Evolutionary conservation across 1,140 invertebrate genomes (phyloP), one percentile per base, ranked within the genome.

Genomic region (Procambarus virginalis): DNA sequence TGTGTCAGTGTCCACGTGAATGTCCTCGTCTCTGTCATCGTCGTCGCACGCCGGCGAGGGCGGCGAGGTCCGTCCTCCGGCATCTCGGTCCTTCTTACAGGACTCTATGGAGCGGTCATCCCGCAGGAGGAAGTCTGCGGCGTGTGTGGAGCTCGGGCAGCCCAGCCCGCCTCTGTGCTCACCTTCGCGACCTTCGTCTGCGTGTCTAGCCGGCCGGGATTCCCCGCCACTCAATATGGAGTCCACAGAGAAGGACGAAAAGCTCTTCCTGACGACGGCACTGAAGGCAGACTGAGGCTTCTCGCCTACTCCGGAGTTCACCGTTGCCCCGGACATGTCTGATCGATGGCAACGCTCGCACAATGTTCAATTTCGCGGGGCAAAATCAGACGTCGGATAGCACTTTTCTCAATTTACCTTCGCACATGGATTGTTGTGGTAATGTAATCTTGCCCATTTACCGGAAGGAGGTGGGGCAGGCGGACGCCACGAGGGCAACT

Each of bases 201-300:
- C 10, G 64, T 75, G 86, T 68, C 86, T 64, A 14, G 86, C 60
- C 14, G 78, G 45, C 55, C 83, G 83, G 49, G 87, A 77, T 46
- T 91, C 91, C 14, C 85, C 86, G 75, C 91, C 86, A 46, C 85
- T 90, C 45, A 92, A 78, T 75, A 92, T 92, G 49, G 91, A 92
- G 76, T 92, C 91, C 14, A 92, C 91, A 5, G 91, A 92, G 64
- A 92, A 92, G 8, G 91, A 92, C 4, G 91, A 92, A 17, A 91
- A 92, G 76, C 89, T 91, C 49, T 92, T 92, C 68, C 88, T 88
- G 80, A 92, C 89, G 75, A 92, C 91, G 60, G 91, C 91, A 58
- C 91, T 92, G 89, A 92, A 92, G 68, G 91, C 91, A n/a, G 91
- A 92, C 70, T 92, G 91, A 14, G 91, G 89, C 76, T 92, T 92